Base-by-base conservation (phyloP, 2,888 invertebrate species). In the Portevinia maculata region DNA sequence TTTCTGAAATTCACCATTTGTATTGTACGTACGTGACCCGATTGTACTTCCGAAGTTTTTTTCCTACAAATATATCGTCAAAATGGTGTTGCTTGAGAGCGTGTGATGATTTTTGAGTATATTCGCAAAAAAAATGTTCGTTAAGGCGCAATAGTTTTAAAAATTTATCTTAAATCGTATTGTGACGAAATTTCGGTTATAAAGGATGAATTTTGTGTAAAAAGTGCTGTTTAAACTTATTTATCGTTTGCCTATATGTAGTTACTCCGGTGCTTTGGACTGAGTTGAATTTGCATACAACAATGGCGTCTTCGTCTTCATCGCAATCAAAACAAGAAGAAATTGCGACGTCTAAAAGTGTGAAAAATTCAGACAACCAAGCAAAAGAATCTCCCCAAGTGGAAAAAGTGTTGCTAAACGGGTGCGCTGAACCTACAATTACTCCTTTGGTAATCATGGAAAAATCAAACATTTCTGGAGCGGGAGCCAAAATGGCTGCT, bases 211-310 rank as follows among this genome's bases (percentile, higher is more conserved):
- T 69, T 78, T 78, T 32, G 62, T 79, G 84, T 78, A 64, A 79
- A 79, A 57, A 71, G 69, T 79, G 57, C 21, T 74, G 84, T 84
- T 84, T 83, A 79, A 64, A 69, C 19, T 70, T 74, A 84, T 79
- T 84, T 83, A 76, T 83, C 60, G 83, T 84, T 79, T 52, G 79
- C 62, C 64, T 84, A 79, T 79, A 79, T 84, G 84, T 84, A 74
- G 78, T 71, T 59, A 71, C 69, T 79, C 78, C 78, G 79, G 84
- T 84, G 84, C 78, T 78, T 84, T 69, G 48, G 62, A 73, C 48
- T 62, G 76, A 83, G 73, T 79, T 84, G 79, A 84, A 84, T 84
- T 84, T 84, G 84, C 84, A 84, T 84, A 84, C 84, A 84, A 83
- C 74, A 84, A 84, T 84, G 84, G 84, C 84, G 84, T 84, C 84